These are phyloP conservation scores for Penaeus monodon DNA, from an alignment of 2,888 invertebrate species.

Conservation along the genomic window DNA sequence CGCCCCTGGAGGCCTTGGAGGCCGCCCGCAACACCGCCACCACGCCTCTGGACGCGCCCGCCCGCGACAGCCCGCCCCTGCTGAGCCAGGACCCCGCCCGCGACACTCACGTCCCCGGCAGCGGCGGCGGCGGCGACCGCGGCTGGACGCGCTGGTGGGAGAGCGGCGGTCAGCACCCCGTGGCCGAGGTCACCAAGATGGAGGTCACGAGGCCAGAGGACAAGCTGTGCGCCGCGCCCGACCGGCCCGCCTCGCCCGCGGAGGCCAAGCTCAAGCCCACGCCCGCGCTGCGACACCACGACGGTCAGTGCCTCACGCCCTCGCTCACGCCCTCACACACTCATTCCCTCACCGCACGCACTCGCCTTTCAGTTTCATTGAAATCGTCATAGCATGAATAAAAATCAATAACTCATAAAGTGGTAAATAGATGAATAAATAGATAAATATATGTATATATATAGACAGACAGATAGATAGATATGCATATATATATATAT, in stretches of 20 bases:
- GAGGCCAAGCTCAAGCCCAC: slow-evolving; percentile 41
- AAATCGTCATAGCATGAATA: too few species aligned
- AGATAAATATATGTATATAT: too few species aligned
- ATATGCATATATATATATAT: too few species aligned
- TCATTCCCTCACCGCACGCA: background rate
- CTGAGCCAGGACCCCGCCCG: slow-evolving; percentile 35
- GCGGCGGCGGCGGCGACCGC: slow-evolving; percentile 47
- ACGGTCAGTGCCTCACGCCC: slow-evolving; percentile 22
- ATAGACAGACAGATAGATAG: too few species aligned
- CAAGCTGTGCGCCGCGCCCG: background rate
- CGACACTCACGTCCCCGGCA: slow-evolving; percentile 68
- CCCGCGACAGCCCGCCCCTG: slow-evolving; percentile 31
- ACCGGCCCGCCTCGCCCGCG: slow-evolving; percentile 10
- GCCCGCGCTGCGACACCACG: slow-evolving; percentile 21
- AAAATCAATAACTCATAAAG: too few species aligned
- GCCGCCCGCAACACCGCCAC: slow-evolving; percentile 38
- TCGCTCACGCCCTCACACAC: background rate
- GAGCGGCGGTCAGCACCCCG: slow-evolving; percentile 33
- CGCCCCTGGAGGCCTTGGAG: slow-evolving; percentile 52
- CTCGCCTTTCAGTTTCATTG: background rate
- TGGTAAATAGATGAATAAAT: too few species aligned
- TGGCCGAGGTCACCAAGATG: slow-evolving; percentile 24
- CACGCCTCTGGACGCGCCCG: slow-evolving; percentile 2
- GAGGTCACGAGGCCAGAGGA: slow-evolving; percentile 28
- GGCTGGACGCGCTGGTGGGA: slow-evolving; percentile 50